A percentile compares a stretch with the other conserved stretches of the same genome.
Evolutionary conservation across 1,140 invertebrate species (phyloP).

Genomic region (Homarus americanus): DNA sequence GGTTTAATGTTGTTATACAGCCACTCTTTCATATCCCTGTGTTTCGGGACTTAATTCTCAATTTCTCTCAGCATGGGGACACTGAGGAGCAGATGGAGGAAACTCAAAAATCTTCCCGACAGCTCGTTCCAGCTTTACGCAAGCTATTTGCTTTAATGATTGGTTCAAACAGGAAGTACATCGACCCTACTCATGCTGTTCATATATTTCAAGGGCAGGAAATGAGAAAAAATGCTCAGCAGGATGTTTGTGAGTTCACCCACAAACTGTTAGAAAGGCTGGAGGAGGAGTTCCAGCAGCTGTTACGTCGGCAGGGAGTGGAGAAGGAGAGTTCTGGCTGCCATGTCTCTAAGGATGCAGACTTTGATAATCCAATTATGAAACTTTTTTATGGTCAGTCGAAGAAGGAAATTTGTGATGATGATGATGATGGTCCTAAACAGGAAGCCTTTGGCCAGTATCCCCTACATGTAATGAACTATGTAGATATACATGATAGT

Average conservation of each 20-base stretch:
- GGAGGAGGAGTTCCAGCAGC: constrained; percentile 79
- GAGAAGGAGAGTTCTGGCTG: constrained; percentile 73
- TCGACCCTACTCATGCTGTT: constrained; percentile 80
- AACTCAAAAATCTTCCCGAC: constrained; percentile 32
- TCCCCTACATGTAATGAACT: constrained; percentile 79
- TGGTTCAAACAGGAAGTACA: constrained; percentile 79
- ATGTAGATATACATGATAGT: constrained; percentile 79
- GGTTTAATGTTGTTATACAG: constrained; percentile 82
- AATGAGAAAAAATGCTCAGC: constrained; percentile 75
- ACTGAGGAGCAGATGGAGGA: constrained; percentile 61
- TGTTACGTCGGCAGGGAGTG: constrained; percentile 70
- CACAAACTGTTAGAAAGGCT: constrained; percentile 80
- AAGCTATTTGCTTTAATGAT: constrained; percentile 80
- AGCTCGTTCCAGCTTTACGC: constrained; percentile 76
- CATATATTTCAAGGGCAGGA: constrained; percentile 77
- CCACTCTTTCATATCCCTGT: constrained; percentile 79
- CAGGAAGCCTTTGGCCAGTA: constrained; percentile 80
- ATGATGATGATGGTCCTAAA: constrained; percentile 74
- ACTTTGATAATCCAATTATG: constrained; percentile 79
- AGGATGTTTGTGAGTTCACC: constrained; percentile 81
- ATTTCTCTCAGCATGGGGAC: constrained; percentile 76
- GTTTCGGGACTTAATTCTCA: constrained; percentile 79
- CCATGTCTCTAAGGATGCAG: constrained; percentile 70
- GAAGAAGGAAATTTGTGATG: constrained; percentile 77
- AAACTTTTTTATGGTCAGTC: constrained; percentile 80